Percentiles rank a stretch among this genome's conserved stretches.
Evolutionary conservation across 2,113 vertebrate species (phyloP).

Genomic region (Plotosus lineatus): DNA sequence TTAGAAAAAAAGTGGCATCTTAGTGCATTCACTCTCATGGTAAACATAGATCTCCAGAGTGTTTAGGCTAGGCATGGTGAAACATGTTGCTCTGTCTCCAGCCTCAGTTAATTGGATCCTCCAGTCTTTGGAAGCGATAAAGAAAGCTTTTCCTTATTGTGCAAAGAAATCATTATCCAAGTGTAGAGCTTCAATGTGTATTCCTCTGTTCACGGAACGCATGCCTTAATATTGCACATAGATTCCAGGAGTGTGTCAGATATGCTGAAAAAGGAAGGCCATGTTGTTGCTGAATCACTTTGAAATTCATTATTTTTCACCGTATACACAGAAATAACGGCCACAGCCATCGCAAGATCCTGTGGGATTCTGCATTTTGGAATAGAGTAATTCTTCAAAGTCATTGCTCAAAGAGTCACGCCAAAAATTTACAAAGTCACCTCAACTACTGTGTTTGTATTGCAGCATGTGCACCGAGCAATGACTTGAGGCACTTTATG

Average conservation of each 20-base stretch:
- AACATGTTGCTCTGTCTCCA: slow-evolving; percentile 67
- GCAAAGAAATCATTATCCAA: slow-evolving; percentile 58
- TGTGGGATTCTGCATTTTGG: slow-evolving; percentile 43
- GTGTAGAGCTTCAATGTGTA: slow-evolving; percentile 55
- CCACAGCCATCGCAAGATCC: slow-evolving; percentile 34
- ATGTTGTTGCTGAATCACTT: slow-evolving; percentile 47
- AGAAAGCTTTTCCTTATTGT: slow-evolving; percentile 54
- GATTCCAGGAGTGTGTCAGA: slow-evolving; percentile 27
- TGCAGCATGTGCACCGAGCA: not conserved
- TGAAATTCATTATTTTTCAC: slow-evolving; percentile 47
- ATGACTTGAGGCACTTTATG: not conserved
- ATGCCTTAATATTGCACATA: slow-evolving; percentile 27
- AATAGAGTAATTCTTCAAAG: slow-evolving; percentile 48
- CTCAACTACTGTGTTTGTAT: slow-evolving; percentile 10
- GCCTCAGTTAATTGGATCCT: slow-evolving; percentile 75
- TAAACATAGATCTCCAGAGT: slow-evolving; percentile 70
- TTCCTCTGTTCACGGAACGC: slow-evolving; percentile 45
- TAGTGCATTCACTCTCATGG: slow-evolving; percentile 71
- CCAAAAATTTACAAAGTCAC: slow-evolving; percentile 26
- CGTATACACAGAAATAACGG: slow-evolving; percentile 41
- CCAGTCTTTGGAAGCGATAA: slow-evolving; percentile 63
- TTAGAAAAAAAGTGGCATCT: slow-evolving; percentile 73
- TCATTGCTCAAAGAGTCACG: slow-evolving; percentile 25
- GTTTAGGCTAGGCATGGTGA: slow-evolving; percentile 60
- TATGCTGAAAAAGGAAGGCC: not conserved